Evolutionary conservation across 2,113 vertebrate genomes (phyloP), one percentile per base, ranked within the genome.

Genomic region (Paraplagusia blochii): DNA sequence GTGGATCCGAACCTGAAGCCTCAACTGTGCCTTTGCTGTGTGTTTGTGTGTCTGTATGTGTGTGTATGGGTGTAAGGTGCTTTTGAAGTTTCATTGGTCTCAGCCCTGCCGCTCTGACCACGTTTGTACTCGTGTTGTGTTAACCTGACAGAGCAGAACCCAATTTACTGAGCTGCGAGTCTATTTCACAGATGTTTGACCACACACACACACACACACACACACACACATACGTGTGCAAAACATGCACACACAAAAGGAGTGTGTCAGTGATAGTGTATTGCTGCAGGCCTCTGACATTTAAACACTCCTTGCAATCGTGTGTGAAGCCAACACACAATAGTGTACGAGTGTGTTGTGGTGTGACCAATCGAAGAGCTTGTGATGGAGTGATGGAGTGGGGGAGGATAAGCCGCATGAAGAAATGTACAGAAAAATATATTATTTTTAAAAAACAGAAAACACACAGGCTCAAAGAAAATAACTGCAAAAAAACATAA

Each of bases 171-270:
- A 79, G 53, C 82, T 46, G 59, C 44, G 44, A 79, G 77, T 84
- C 81, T 82, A 82, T 82, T 85, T 80, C 85, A 85, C 80, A 87
- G 74, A 71, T 83, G 76, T 85, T 83, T 81, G 82, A 71, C 68
- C 67, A 72, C 80, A 74, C 65, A 62, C 48, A 66, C 58, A 66
- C 49, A 78, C 43, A 58, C 56, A 78, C 59, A 72, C 48, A 53
- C 45, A 63, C 49, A 58, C 60, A 72, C 49, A 46, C 39, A 45
- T 53, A 54, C 42, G 68, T n/a, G n/a, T n/a, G n/a, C n/a, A n/a
- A n/a, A n/a, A n/a, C n/a, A n/a, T n/a, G n/a, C n/a, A n/a, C n/a
- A n/a, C n/a, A n/a, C 11, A 63, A 43, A 61, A 34, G 61, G n/a
- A 3, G 38, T 40, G 38, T 63, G 63, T 78, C 68, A 74, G 73